Evolutionary conservation across 1,140 invertebrate species (phyloP), one percentile per base, ranked within the genome.

Genomic region (Mya arenaria): DNA sequence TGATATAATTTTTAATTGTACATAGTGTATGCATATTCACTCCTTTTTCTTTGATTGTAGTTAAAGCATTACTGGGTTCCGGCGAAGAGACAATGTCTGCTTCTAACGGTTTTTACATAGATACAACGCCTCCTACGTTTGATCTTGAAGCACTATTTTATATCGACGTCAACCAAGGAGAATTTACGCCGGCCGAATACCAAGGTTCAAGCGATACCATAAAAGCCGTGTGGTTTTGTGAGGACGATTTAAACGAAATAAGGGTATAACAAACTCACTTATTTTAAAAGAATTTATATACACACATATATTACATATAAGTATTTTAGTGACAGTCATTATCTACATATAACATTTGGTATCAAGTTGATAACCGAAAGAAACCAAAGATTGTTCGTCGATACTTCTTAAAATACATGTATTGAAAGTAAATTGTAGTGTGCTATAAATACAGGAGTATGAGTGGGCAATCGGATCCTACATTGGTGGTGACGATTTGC

Each of bases 121-220:
- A 86, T 62, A 39, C 62, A 0, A 83, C 83, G 19, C 74, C 83
- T 23, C 85, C 85, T 10, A 41, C 73, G 44, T 74, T 81, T 39
- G 80, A 83, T 44, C 34, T 30, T 28, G 55, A 79, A 37, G 52
- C 58, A 3, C 52, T 86, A 30, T 39, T 86, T 23, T 86, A 85
- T 75, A 71, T 86, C n/a, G 85, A 86, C 73, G 80, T 80, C 1
- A 19, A 28, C 0, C 85, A 85, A 62, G 85, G 83, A 25, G 68
- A 84, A 19, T 79, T 73, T 34, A 83, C 65, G 19, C 83, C 85
- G 13, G 56, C 71, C 4, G 52, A 80, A 0, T 80, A 75, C 41
- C 84, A 85, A 73, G 77, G 62, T 37, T 86, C 85, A 25, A 81
- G 77, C 28, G 63, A 71, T 62, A 86, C 85, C 19, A 81, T 86